phyloP scores from a whole-genome alignment of 2,888 invertebrate species.

The Scaptomyza cyrtandrae region DNA sequence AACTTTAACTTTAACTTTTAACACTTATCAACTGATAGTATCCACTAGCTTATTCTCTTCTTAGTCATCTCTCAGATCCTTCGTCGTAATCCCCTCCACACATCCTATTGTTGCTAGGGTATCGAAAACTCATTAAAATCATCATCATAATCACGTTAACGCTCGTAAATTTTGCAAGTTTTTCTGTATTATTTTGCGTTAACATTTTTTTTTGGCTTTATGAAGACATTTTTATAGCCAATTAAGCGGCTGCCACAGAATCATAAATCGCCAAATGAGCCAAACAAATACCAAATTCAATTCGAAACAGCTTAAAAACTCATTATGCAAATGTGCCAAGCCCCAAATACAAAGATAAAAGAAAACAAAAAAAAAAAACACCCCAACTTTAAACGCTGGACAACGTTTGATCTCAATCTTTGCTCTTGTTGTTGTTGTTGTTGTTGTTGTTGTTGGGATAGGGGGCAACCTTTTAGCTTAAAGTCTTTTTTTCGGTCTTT shows the following conservation, averaged over 20 bases:
- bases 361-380: neutral
- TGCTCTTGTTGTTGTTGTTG: neutral
- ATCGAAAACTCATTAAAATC: slow-evolving; percentile 25
- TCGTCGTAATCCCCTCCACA: too few species aligned
- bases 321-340: slow-evolving; percentile 75
- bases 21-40: too few species aligned
- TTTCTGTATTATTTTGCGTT: slow-evolving; percentile 18
- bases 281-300: slow-evolving; percentile 56
- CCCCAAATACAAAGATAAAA: slow-evolving; percentile 25
- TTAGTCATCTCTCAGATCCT: too few species aligned
- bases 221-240: slow-evolving; percentile 81
- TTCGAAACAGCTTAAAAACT: slow-evolving; percentile 77
- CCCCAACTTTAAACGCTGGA: slow-evolving; percentile 18
- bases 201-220: slow-evolving; percentile 36
- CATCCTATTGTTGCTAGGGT: neutral
- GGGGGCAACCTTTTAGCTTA: slow-evolving; percentile 53
- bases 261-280: slow-evolving; percentile 66
- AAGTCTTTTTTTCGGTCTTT: slow-evolving; percentile 2
- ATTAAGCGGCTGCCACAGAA: slow-evolving; percentile 67
- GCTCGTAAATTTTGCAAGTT: slow-evolving; percentile 47
- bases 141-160: slow-evolving; percentile 33
- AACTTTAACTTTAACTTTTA: too few species aligned
- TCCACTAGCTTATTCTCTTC: too few species aligned
- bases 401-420: slow-evolving; percentile 39
- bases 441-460: slow-evolving; percentile 2